Percentiles rank a stretch among this genome's conserved stretches.
These are phyloP conservation scores for Danio kyathit DNA, from an alignment of 2,797 vertebrate genomes.

Conservation along the genomic window DNA sequence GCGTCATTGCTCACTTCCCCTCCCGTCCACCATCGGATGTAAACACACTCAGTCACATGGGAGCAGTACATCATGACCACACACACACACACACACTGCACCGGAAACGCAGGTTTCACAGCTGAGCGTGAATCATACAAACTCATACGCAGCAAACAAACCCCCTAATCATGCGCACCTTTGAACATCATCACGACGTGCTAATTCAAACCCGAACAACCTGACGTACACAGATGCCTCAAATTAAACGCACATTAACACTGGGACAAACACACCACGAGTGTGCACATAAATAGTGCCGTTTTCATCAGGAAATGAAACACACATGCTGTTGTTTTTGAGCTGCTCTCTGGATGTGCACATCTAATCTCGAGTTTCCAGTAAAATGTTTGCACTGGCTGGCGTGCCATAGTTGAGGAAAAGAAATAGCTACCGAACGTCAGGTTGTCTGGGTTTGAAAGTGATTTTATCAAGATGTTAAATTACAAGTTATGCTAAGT, in stretches of 20 bases:
- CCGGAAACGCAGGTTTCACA: conserved; percentile 74
- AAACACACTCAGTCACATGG: conserved; percentile 70
- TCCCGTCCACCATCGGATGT: conserved; percentile 59
- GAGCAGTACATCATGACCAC: conserved; percentile 74
- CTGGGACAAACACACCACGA: background rate
- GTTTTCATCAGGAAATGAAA: conserved; percentile 54
- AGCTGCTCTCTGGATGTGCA: conserved; percentile 7
- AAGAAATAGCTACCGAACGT: conserved; percentile 38
- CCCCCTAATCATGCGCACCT: background rate
- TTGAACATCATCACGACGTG: background rate
- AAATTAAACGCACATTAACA: background rate
- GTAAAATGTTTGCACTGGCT: conserved; percentile 54
- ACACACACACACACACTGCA: conserved; percentile 68
- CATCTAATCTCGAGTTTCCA: conserved; percentile 35
- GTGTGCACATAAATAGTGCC: background rate
- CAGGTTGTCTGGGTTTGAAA: background rate
- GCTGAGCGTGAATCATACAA: conserved; percentile 61
- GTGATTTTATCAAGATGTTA: background rate
- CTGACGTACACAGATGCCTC: conserved; percentile 14
- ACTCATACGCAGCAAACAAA: background rate
- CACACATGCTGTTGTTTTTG: background rate
- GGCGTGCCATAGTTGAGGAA: conserved; percentile 50
- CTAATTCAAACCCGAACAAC: conserved; percentile 7
- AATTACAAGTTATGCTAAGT: too few species aligned
- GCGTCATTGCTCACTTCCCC: conserved; percentile 76